Evolutionary conservation across 2,888 invertebrate genomes (phyloP).

Genomic region (Harpalus rubripes): DNA sequence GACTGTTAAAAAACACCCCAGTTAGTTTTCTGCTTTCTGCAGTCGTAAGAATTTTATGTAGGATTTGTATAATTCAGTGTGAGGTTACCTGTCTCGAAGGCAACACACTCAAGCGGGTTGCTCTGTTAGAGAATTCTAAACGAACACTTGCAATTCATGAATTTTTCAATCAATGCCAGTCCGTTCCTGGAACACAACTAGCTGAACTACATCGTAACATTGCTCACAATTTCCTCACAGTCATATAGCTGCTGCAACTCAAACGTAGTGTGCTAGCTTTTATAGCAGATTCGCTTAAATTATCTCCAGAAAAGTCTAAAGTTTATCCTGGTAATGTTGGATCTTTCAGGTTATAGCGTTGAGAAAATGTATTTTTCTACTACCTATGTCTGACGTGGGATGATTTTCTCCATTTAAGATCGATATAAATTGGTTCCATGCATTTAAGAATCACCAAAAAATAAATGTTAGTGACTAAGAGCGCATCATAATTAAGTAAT

Average conservation of each 20-base stretch:
- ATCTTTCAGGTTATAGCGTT: not conserved
- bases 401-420: too few species aligned
- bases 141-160: slow-evolving; percentile 48
- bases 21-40: not conserved
- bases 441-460: too few species aligned
- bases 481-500: too few species aligned
- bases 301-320: slow-evolving; percentile 9
- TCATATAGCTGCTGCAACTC: slow-evolving; percentile 6
- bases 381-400: not conserved
- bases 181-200: slow-evolving; percentile 23
- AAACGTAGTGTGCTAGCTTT: not conserved
- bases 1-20: not conserved
- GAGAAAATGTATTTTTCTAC: not conserved
- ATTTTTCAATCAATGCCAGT: slow-evolving; percentile 54
- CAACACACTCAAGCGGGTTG: not conserved
- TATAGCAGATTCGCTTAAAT: slow-evolving; percentile 30
- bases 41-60: not conserved
- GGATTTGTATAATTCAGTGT: slow-evolving; percentile 3
- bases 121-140: slow-evolving; percentile 23
- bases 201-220: slow-evolving; percentile 21
- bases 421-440: too few species aligned
- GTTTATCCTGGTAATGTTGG: not conserved
- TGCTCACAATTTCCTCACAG: slow-evolving; percentile 18
- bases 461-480: too few species aligned
- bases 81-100: slow-evolving; percentile 15